phyloP scores from a whole-genome alignment of 2,113 vertebrate species.

The Sminthopsis crassicaudata region DNA sequence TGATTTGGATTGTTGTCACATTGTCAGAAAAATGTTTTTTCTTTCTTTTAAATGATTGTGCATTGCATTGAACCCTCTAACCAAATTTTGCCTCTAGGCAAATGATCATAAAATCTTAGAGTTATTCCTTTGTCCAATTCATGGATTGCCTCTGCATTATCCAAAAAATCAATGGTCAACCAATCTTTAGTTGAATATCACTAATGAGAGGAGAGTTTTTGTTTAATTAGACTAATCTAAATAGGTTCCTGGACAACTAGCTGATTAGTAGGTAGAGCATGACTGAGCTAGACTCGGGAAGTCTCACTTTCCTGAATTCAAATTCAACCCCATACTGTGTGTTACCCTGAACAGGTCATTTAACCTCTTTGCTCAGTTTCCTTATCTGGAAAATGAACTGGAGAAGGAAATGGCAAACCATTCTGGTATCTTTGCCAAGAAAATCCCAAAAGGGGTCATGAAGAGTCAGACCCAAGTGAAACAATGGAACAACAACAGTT shows the following conservation, averaged over 20 bases:
- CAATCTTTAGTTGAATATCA: not conserved
- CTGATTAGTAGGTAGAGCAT: not conserved
- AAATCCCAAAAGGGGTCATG: not conserved
- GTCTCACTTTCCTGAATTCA: not conserved
- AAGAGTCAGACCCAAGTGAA: not conserved
- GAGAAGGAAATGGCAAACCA: not conserved
- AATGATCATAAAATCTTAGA: not conserved
- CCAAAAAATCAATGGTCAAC: not conserved
- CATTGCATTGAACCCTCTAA: not conserved
- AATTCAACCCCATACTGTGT: not conserved
- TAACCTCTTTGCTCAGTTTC: not conserved
- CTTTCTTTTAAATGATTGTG: not conserved
- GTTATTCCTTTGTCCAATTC: not conserved
- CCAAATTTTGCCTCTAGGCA: not conserved
- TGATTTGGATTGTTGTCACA: not conserved
- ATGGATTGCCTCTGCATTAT: not conserved
- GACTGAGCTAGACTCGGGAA: not conserved
- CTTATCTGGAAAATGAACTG: not conserved
- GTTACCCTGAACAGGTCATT: not conserved
- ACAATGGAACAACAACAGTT: not conserved
- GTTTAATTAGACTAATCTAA: not conserved
- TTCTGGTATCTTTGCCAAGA: not conserved
- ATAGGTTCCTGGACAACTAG: not conserved
- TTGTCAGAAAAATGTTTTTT: not conserved
- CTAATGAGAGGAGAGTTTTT: not conserved